Evolutionary conservation across 1,140 invertebrate species (phyloP).

Genomic region (Mya arenaria): DNA sequence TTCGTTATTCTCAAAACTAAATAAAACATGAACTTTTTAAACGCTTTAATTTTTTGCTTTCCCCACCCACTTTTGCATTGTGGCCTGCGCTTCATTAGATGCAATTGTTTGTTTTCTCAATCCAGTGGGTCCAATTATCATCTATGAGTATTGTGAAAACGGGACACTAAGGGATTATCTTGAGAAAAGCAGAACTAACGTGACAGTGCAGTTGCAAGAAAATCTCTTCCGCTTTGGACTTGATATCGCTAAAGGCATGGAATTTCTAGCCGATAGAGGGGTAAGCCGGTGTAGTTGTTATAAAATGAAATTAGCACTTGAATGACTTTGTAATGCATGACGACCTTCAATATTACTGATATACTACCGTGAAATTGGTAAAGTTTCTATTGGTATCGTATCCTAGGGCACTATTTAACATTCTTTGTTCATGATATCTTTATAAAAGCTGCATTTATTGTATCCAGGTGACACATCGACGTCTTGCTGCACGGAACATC

Average conservation of each 20-base stretch:
- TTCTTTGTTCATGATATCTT: not conserved
- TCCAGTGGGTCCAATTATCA: too few relatives aligned
- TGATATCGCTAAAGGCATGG: slow-evolving; percentile 97
- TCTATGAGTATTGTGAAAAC: slow-evolving; percentile 51
- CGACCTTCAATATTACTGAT: not conserved
- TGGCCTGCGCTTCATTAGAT: too few relatives aligned
- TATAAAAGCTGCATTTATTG: not conserved
- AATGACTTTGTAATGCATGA: not conserved
- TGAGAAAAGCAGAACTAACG: not conserved
- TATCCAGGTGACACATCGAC: slow-evolving; percentile 49
- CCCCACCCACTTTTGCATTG: too few relatives aligned
- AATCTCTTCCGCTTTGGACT: slow-evolving; percentile 96
- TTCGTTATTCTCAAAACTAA: too few relatives aligned
- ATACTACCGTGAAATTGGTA: not conserved
- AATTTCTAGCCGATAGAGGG: slow-evolving; percentile 94
- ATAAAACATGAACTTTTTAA: too few relatives aligned
- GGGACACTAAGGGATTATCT: slow-evolving; percentile 38
- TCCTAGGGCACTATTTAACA: not conserved
- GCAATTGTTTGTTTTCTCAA: too few relatives aligned
- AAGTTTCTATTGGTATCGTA: not conserved
- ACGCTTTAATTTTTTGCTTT: too few relatives aligned
- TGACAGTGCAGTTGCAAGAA: slow-evolving; percentile 86
- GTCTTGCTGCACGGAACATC: slow-evolving; percentile 59
- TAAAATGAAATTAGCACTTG: not conserved
- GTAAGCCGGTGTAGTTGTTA: slow-evolving; percentile 82